Conservation (phyloP, 2,888 invertebrate species). For the Prenolepis imparis region DNA sequence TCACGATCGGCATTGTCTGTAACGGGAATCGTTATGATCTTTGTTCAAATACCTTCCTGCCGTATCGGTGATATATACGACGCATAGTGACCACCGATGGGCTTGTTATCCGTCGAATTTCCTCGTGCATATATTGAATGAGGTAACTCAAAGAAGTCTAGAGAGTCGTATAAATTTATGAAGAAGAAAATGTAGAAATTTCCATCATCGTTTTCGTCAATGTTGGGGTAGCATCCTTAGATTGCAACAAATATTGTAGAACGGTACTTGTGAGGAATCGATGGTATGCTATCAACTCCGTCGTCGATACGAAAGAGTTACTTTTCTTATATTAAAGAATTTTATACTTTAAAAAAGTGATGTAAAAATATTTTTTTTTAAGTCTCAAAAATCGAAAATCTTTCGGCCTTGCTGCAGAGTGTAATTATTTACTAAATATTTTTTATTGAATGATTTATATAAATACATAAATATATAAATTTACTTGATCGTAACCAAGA, state of each 20-base stretch:
- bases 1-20: conserved; percentile 59
- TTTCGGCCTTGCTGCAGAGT: not conserved
- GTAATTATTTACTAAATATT: not conserved
- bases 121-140: conserved; percentile 33
- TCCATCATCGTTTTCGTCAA: conserved; percentile 35
- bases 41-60: conserved; percentile 49
- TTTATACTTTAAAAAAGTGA: not conserved
- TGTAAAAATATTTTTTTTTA: not conserved
- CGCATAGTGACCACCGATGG: conserved; percentile 23
- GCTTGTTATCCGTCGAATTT: conserved; percentile 62
- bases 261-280: conserved; percentile 38
- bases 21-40: conserved; percentile 70
- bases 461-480: not conserved
- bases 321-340: not conserved
- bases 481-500: not conserved
- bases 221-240: conserved; percentile 5
- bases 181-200: conserved; percentile 20
- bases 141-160: conserved; percentile 3
- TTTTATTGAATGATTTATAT: not conserved
- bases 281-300: not conserved
- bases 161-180: conserved; percentile 39
- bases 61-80: conserved; percentile 44
- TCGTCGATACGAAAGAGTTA: not conserved
- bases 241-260: conserved; percentile 29
- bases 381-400: not conserved